Percentiles rank a stretch among this genome's conserved stretches.
These are phyloP conservation scores for Ophioninae sp. DNA, from an alignment of 2,888 invertebrate genomes.

Conservation along the genomic window DNA sequence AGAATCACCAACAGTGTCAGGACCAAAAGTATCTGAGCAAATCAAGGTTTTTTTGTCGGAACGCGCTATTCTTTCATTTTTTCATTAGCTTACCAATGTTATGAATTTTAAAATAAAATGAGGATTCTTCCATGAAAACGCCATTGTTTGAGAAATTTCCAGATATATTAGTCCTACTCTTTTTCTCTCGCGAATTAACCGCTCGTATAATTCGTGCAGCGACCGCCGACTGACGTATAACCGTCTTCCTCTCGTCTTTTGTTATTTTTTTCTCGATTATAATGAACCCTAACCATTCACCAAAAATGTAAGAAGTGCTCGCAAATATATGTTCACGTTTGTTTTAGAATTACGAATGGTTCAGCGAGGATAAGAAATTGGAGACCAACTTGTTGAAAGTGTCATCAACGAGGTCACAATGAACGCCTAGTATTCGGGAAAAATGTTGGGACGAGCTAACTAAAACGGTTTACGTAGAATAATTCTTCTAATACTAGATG, in stretches of 20 bases:
- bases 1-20: slow-evolving; percentile 40
- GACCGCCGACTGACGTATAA: slow-evolving; percentile 5
- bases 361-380: neutral
- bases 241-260: slow-evolving; percentile 33
- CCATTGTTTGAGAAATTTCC: slow-evolving; percentile 13
- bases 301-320: neutral
- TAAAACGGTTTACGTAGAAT: too few species aligned
- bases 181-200: neutral
- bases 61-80: neutral
- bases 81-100: slow-evolving; percentile 54
- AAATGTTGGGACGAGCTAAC: too few species aligned
- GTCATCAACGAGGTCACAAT: too few species aligned
- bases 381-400: too few species aligned
- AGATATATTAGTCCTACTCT: neutral
- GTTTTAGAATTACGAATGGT: neutral
- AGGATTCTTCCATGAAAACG: slow-evolving; percentile 48
- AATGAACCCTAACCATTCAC: neutral
- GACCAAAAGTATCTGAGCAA: slow-evolving; percentile 50
- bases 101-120: slow-evolving; percentile 63
- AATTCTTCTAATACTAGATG: too few species aligned
- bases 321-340: neutral
- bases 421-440: too few species aligned
- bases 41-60: slow-evolving; percentile 2
- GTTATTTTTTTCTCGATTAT: slow-evolving; percentile 19
- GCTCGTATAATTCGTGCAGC: neutral